Evolutionary conservation across 2,113 vertebrate species (phyloP).

Genomic region (Verasper variegatus): DNA sequence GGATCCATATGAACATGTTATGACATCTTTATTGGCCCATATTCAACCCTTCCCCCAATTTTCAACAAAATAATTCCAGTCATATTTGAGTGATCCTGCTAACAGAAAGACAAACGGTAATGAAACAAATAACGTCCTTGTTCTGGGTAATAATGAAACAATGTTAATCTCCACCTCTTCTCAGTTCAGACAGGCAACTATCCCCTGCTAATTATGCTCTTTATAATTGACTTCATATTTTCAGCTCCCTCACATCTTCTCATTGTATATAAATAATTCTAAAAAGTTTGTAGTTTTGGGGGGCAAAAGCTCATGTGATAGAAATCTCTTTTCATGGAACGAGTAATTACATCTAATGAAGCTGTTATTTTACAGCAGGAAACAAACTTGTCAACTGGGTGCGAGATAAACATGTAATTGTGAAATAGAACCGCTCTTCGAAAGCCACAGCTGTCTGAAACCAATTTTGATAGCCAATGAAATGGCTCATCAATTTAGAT

Average conservation of each 20-base stretch:
- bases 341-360: not conserved
- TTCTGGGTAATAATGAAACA: too few relatives aligned
- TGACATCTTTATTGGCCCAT: too few relatives aligned
- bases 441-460: slow-evolving; percentile 10
- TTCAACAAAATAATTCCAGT: too few relatives aligned
- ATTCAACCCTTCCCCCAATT: too few relatives aligned
- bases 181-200: too few relatives aligned
- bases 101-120: too few relatives aligned
- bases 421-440: slow-evolving; percentile 1
- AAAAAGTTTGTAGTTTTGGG: not conserved
- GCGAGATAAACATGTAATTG: not conserved
- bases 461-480: slow-evolving; percentile 22
- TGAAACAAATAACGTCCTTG: too few relatives aligned
- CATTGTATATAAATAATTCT: not conserved
- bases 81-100: too few relatives aligned
- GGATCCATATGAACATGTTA: too few relatives aligned
- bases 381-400: not conserved
- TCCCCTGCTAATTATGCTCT: not conserved
- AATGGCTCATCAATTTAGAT: slow-evolving; percentile 21
- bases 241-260: not conserved
- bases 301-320: not conserved
- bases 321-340: not conserved
- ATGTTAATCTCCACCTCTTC: too few relatives aligned
- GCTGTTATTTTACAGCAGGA: not conserved
- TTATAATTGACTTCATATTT: not conserved